Evolutionary conservation across 2,888 invertebrate species (phyloP).

Genomic region (Eristalinus aeneus): DNA sequence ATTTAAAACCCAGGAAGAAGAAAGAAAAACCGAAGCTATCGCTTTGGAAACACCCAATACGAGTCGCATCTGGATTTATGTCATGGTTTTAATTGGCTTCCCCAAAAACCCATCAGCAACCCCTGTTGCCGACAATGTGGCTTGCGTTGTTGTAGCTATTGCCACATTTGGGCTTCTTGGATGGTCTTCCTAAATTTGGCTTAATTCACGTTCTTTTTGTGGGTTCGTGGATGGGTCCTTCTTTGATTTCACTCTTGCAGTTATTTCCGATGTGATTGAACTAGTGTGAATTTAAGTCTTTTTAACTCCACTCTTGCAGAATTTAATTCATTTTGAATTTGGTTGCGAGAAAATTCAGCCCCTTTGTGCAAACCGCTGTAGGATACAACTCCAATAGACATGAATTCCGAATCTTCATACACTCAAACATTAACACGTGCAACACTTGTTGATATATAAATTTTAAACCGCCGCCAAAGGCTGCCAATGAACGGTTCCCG

Average conservation of each 20-base stretch:
- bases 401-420: background rate
- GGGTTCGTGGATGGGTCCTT: background rate
- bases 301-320: background rate
- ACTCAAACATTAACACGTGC: background rate
- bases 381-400: background rate
- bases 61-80: slow-evolving; percentile 81
- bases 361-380: too few relatives aligned
- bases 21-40: slow-evolving; percentile 73
- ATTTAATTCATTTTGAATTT: background rate
- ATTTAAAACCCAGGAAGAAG: slow-evolving; percentile 50
- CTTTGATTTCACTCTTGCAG: background rate
- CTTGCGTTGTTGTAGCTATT: slow-evolving; percentile 7
- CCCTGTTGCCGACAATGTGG: background rate
- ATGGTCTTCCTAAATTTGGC: slow-evolving; percentile 38
- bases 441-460: background rate
- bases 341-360: background rate
- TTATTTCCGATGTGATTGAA: background rate
- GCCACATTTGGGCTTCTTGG: slow-evolving; percentile 25
- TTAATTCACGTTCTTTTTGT: slow-evolving; percentile 17
- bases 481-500: slow-evolving; percentile 1
- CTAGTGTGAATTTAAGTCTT: background rate
- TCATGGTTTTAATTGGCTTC: slow-evolving; percentile 81
- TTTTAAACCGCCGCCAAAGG: background rate
- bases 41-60: slow-evolving; percentile 80
- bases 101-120: slow-evolving; percentile 71